These are phyloP conservation scores for Lamproptera curius DNA, from an alignment of 2,888 invertebrate species.

Conservation along the genomic window DNA sequence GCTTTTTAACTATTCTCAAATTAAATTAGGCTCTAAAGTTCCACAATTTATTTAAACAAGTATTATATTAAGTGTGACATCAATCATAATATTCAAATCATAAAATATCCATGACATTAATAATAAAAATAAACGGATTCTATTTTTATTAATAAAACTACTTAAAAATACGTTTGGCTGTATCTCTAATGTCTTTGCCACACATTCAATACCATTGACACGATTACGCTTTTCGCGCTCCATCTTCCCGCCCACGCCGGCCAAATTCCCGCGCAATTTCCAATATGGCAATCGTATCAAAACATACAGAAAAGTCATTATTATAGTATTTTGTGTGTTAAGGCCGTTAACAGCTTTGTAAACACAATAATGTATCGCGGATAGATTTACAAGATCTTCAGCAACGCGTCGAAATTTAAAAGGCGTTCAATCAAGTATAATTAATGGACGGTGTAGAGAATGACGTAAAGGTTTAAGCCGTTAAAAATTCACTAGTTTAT, in stretches of 20 bases:
- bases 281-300: slow-evolving; percentile 2
- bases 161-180: neutral
- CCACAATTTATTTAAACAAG: too few species aligned
- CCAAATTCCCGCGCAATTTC: neutral
- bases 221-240: neutral
- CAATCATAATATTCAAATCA: too few species aligned
- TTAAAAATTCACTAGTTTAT: too few species aligned
- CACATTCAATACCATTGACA: neutral
- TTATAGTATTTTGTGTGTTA: slow-evolving; percentile 6
- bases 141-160: neutral
- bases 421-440: neutral
- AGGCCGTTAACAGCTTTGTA: slow-evolving; percentile 1
- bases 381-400: slow-evolving; percentile 2
- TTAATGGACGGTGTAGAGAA: too few species aligned
- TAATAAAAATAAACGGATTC: too few species aligned
- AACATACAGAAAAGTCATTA: slow-evolving; percentile 11
- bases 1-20: too few species aligned
- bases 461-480: too few species aligned
- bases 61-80: too few species aligned
- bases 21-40: too few species aligned
- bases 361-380: slow-evolving; percentile 1
- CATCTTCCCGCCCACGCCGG: slow-evolving; percentile 2
- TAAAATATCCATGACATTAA: too few species aligned
- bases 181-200: too few species aligned
- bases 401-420: neutral